Conservation (phyloP, 2,113 vertebrate species). For the Nipponia nippon region DNA sequence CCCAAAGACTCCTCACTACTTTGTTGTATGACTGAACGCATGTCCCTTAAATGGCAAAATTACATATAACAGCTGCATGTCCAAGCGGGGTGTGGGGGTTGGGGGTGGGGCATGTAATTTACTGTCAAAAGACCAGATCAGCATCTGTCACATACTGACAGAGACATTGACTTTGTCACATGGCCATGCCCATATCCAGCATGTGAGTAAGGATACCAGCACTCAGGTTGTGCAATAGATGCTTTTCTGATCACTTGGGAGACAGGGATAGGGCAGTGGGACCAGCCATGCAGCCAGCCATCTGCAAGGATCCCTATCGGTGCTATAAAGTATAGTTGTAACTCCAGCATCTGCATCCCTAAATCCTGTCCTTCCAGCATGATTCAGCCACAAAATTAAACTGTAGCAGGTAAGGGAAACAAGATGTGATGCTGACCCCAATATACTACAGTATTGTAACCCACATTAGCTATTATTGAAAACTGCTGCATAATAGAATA, state of each 20-base stretch:
- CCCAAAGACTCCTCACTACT: neutral
- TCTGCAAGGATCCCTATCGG: neutral
- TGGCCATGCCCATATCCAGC: neutral
- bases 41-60: neutral
- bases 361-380: neutral
- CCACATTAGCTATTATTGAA: neutral
- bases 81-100: neutral
- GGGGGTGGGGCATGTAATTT: neutral
- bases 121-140: neutral
- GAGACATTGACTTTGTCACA: neutral
- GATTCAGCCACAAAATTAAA: neutral
- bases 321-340: neutral
- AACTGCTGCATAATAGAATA: neutral
- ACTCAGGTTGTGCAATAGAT: neutral
- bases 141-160: neutral
- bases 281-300: neutral
- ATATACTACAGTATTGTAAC: neutral
- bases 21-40: fast-evolving
- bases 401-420: neutral
- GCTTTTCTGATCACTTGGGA: neutral
- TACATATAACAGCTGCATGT: neutral
- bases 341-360: neutral
- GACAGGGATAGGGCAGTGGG: neutral
- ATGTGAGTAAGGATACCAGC: neutral
- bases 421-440: neutral